A percentile compares a stretch with the other conserved stretches of the same genome.
Evolutionary conservation across 2,888 invertebrate species (phyloP).

Genomic region (Chirona hameri): DNA sequence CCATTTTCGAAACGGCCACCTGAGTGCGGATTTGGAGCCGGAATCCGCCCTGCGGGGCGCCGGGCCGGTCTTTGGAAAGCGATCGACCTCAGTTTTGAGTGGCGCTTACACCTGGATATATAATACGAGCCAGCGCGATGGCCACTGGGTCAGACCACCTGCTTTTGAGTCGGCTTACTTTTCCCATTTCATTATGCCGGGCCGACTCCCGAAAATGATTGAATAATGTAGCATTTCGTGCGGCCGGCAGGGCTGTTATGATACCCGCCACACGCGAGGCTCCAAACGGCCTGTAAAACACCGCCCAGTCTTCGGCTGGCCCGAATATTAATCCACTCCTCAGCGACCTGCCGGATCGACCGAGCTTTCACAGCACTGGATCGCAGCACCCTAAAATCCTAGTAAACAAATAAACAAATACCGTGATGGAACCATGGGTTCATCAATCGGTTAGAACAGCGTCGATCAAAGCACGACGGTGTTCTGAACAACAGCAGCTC

Average conservation of each 20-base stretch:
- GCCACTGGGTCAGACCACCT: neutral
- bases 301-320: neutral
- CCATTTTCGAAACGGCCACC: neutral
- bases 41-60: neutral
- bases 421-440: no score
- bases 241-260: neutral
- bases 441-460: no score
- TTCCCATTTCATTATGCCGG: constrained; percentile 2
- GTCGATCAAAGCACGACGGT: neutral
- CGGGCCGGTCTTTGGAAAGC: neutral
- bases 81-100: neutral
- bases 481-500: neutral
- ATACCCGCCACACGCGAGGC: neutral
- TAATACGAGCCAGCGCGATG: neutral
- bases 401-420: no score
- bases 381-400: no score
- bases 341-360: no score
- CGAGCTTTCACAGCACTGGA: no score
- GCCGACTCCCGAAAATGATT: neutral
- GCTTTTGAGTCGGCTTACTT: neutral
- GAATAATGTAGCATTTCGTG: constrained; percentile 3
- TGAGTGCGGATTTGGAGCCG: neutral
- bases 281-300: neutral
- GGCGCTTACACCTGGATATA: neutral
- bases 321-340: neutral